Conservation (phyloP, 1,140 invertebrate genomes). For the Cherax quadricarinatus region DNA sequence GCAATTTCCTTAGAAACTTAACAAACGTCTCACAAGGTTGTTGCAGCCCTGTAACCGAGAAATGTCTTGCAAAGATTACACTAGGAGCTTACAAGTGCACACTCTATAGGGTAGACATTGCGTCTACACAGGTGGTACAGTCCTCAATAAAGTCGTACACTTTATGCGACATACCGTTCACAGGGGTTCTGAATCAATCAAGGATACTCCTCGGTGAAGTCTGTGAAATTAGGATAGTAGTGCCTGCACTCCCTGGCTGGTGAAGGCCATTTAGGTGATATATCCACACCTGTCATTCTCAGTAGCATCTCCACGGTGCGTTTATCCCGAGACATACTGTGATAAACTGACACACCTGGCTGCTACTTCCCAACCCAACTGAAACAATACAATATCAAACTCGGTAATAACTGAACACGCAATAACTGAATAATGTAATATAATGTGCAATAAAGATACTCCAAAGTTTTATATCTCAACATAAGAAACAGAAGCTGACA, state of each 20-base stretch:
- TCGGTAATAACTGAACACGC: not conserved
- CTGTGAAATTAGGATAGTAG: slow-evolving; percentile 8
- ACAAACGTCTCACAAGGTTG: slow-evolving; percentile 39
- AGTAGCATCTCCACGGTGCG: slow-evolving; percentile 18
- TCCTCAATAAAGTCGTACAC: slow-evolving; percentile 42
- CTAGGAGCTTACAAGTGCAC: slow-evolving; percentile 21
- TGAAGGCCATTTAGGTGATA: not conserved
- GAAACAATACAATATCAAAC: too few relatives aligned
- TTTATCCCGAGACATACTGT: not conserved
- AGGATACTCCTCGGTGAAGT: slow-evolving; percentile 32
- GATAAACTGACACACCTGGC: not conserved
- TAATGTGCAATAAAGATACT: too few relatives aligned
- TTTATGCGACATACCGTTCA: slow-evolving; percentile 23
- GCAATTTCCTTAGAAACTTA: slow-evolving; percentile 17
- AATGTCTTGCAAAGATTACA: slow-evolving; percentile 46
- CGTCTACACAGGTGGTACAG: not conserved
- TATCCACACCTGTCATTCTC: not conserved
- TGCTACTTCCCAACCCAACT: not conserved
- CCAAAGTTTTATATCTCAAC: too few relatives aligned
- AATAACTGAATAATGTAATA: too few relatives aligned
- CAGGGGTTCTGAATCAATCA: slow-evolving; percentile 26
- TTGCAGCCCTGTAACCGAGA: slow-evolving; percentile 33
- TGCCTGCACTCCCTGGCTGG: slow-evolving; percentile 18
- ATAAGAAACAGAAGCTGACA: too few relatives aligned
- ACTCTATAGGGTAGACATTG: not conserved